Base-by-base conservation (phyloP, 1,140 invertebrate species). In the Theocolax elegans region DNA sequence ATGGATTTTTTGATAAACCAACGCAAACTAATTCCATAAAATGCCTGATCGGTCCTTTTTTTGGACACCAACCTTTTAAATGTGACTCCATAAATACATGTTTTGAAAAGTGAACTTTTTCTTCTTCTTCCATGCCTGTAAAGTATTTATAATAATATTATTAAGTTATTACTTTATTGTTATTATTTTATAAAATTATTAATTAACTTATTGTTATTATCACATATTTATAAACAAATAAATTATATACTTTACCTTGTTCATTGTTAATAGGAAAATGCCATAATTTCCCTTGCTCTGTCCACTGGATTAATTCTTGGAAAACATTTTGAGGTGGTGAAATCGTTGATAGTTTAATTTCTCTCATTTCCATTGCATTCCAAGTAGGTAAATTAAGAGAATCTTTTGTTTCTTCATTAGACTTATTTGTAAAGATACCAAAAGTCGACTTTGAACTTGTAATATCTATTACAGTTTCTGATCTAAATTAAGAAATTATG, bases 191-290 rank as follows among this genome's bases (percentile, higher is more conserved):
- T n/a, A n/a, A n/a, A n/a, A n/a, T n/a, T n/a, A n/a, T n/a, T n/a
- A n/a, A n/a, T n/a, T n/a, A n/a, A n/a, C n/a, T n/a, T n/a, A n/a
- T n/a, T n/a, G n/a, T n/a, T n/a, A n/a, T n/a, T n/a, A n/a, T n/a
- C n/a, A n/a, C n/a, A n/a, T n/a, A n/a, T n/a, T n/a, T n/a, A n/a
- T n/a, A n/a, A n/a, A n/a, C n/a, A n/a, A n/a, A n/a, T n/a, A n/a
- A n/a, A n/a, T n/a, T n/a, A n/a, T n/a, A n/a, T n/a, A n/a, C n/a
- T 35, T 1, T 58, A 95, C 95, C 97, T 90, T 95, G 92, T 87
- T 99, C 97, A 88, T 99, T 99, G 83, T 99, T 88, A 67, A 99
- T 97, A 12, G 98, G 98, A 83, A 98, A 99, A 60, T 93, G 91
- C 97, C 97, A 99, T 9, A 99, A 76, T 87, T 97, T 98, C 49